Percentiles rank a stretch among this genome's conserved stretches.
phyloP scores from a whole-genome alignment of 2,113 vertebrate genomes.

The Siniperca chuatsi region DNA sequence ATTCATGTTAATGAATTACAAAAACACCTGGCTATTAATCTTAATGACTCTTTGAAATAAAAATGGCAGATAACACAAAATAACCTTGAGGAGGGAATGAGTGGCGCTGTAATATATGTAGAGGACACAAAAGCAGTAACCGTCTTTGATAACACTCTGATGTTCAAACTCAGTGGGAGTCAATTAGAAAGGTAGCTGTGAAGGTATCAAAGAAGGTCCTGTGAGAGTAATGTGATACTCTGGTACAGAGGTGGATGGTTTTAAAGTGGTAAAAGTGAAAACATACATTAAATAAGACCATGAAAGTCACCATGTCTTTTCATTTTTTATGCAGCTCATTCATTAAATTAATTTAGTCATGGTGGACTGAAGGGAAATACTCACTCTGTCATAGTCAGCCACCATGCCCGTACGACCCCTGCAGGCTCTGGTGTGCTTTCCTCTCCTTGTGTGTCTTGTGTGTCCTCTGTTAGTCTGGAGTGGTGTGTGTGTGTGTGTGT shows the following conservation, averaged over 20 bases:
- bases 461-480: too few relatives aligned
- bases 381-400: too few relatives aligned
- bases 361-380: background rate
- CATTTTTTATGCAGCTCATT: conserved; percentile 1
- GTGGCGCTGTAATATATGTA: too few relatives aligned
- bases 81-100: too few relatives aligned
- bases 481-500: too few relatives aligned
- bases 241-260: background rate
- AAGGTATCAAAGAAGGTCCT: background rate
- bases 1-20: background rate
- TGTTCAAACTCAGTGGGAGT: conserved; percentile 19
- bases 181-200: background rate
- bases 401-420: too few relatives aligned
- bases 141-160: background rate
- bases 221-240: background rate
- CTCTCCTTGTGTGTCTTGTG: too few relatives aligned
- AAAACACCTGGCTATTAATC: background rate
- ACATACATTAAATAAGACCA: background rate
- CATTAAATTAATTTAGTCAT: conserved; percentile 1
- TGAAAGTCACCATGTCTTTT: background rate
- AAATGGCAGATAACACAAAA: too few relatives aligned
- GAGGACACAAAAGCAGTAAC: background rate
- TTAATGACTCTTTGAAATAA: background rate
- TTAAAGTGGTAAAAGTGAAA: background rate
- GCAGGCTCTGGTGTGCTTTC: too few relatives aligned